phyloP scores from a whole-genome alignment of 2,888 invertebrate species.

The Polietes domitor region DNA sequence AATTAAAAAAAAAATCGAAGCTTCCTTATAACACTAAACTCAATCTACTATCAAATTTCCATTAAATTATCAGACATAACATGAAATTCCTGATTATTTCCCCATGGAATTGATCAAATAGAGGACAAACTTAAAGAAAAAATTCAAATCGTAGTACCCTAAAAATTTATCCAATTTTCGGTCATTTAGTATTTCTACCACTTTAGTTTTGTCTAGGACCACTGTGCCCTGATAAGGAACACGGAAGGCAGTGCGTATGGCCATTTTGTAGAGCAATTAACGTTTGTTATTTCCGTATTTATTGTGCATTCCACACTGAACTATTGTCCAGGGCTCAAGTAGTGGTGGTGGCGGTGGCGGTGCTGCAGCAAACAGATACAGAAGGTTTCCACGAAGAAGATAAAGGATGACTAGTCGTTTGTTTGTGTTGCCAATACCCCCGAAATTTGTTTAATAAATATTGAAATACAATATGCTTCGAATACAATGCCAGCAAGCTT shows the following conservation, averaged over 20 bases:
- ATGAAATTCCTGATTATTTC: no score
- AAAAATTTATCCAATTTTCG: no score
- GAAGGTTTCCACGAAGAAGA: not conserved
- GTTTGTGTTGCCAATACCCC: conserved; percentile 1
- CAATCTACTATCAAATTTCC: no score
- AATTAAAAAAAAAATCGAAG: no score
- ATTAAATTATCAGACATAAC: no score
- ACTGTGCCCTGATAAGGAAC: not conserved
- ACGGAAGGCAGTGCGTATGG: not conserved
- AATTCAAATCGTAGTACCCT: no score
- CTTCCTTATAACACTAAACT: no score
- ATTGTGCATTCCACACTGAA: not conserved
- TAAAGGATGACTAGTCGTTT: not conserved
- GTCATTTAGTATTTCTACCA: not conserved
- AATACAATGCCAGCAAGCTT: not conserved
- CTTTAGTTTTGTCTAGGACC: not conserved
- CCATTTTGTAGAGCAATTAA: conserved; percentile 8
- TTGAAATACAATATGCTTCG: conserved; percentile 9
- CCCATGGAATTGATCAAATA: no score
- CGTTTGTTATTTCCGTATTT: conserved; percentile 14
- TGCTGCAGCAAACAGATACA: not conserved
- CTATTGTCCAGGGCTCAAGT: not conserved
- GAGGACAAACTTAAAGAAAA: no score
- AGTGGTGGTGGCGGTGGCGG: not conserved
- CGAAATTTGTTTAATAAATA: conserved; percentile 9